Base-by-base conservation (phyloP, 2,888 invertebrate species). In the Bugulina stolonifera region DNA sequence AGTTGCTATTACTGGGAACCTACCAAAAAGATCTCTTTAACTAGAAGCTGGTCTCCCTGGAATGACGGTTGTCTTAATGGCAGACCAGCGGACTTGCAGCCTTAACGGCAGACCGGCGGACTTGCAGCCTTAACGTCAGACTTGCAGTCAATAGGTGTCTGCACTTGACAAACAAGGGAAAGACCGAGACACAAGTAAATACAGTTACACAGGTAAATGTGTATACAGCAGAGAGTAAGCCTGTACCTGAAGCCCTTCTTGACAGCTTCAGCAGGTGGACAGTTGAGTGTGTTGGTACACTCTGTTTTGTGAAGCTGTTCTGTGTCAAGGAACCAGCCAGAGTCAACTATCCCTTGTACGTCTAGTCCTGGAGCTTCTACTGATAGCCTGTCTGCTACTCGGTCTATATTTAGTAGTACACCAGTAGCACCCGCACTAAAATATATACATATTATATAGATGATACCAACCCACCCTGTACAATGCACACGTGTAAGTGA, bases 241-340 rank as follows among this genome's bases (percentile, higher is more conserved):
- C n/a, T n/a, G n/a, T n/a, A n/a, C 77, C 89, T 88, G 86, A 92
- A 90, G 0, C 93, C 93, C 79, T 89, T 89, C 74, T 89, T 88
- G 69, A 91, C 89, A 0, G 89, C 81, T 88, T 80, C 90, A 87
- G 76, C 89, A 1, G 90, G 89, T 0, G 89, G 87, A 64, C 89
- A 89, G 0, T 89, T 88, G 75, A 82, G 80, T 3, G 85, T 82
- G 74, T 85, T 84, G 35, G 81, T 77, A 75, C 86, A 86, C 35
- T 81, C 80, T 55, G 79, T 79, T 14, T 75, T 80, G 0, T 88
- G 87, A 80, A 89, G 91, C 0, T 91, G 91, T 34, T 91, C 90
- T 74, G 93, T 89, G 82, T 95, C 95, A 73, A 95, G 86, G 83
- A 95, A 95, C 95, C 95, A 96, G 25, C 94, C 95, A 0, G 94